These are phyloP conservation scores for Amphibalanus amphitrite DNA, from an alignment of 1,140 invertebrate genomes.

Conservation along the genomic window DNA sequence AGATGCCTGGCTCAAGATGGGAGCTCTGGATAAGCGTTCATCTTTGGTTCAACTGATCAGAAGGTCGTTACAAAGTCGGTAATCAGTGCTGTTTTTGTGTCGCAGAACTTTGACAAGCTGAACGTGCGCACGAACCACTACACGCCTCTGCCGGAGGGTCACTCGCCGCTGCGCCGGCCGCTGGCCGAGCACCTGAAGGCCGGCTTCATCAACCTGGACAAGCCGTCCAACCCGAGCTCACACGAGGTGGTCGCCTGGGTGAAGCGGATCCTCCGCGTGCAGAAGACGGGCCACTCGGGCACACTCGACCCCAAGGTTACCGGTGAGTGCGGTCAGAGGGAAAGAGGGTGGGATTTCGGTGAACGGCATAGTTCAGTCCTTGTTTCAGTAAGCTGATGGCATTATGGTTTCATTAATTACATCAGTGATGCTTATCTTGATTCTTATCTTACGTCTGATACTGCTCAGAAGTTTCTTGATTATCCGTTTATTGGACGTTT, in stretches of 20 bases:
- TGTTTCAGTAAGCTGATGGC: too few relatives aligned
- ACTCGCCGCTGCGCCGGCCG: constrained; percentile 76
- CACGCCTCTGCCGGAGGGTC: constrained; percentile 77
- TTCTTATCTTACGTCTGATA: too few relatives aligned
- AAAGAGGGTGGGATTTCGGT: too few relatives aligned
- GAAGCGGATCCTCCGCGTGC: constrained; percentile 87
- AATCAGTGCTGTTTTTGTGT: constrained; percentile 20
- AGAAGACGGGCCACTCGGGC: constrained; percentile 98
- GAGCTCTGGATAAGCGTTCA: constrained; percentile 5
- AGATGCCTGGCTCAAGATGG: constrained; percentile 6
- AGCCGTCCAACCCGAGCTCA: constrained; percentile 96
- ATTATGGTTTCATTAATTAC: too few relatives aligned
- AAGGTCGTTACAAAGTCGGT: constrained; percentile 12
- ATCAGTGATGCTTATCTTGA: too few relatives aligned
- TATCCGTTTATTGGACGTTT: too few relatives aligned
- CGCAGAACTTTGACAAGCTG: constrained; percentile 81
- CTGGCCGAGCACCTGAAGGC: constrained; percentile 80
- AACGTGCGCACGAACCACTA: constrained; percentile 90
- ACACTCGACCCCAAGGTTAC: constrained; percentile 96
- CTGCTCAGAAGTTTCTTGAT: too few relatives aligned
- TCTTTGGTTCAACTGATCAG: constrained; percentile 10
- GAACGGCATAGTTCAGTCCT: too few relatives aligned
- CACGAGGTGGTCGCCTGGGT: constrained; percentile 99
- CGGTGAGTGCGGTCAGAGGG: constrained; percentile 26
- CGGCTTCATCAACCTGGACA: constrained; percentile 96